phyloP scores from a whole-genome alignment of 2,113 vertebrate species.

The Xenus cinereus region DNA sequence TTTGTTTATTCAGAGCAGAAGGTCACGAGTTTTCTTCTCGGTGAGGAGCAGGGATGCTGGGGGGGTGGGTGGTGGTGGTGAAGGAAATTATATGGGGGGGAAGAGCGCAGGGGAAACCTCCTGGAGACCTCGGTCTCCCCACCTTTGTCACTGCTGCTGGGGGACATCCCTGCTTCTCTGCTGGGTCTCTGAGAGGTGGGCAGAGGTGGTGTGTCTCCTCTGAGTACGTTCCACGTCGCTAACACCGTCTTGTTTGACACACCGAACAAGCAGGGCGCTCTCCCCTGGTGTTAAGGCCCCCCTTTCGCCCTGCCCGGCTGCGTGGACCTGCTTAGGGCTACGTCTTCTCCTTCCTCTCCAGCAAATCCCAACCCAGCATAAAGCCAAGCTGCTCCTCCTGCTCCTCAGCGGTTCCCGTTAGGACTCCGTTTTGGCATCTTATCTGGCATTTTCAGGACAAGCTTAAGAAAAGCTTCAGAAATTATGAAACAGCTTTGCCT shows the following conservation, averaged over 20 bases:
- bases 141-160: accelerated
- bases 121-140: neutral
- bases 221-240: accelerated
- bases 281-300: accelerated
- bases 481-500: neutral
- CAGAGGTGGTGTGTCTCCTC: neutral
- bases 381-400: neutral
- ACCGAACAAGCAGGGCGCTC: neutral
- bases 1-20: neutral
- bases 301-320: neutral
- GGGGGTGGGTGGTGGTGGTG: too few species aligned
- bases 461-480: neutral
- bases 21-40: neutral
- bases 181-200: neutral
- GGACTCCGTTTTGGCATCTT: neutral
- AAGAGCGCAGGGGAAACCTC: neutral
- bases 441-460: neutral
- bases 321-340: neutral
- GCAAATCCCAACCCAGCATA: neutral
- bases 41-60: neutral
- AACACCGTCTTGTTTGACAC: neutral
- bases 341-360: neutral
- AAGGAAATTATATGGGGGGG: neutral
- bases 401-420: neutral
- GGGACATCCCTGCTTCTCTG: accelerated